Base-by-base conservation (phyloP, 2,113 vertebrate genomes). In the Orthonyx spaldingii region DNA sequence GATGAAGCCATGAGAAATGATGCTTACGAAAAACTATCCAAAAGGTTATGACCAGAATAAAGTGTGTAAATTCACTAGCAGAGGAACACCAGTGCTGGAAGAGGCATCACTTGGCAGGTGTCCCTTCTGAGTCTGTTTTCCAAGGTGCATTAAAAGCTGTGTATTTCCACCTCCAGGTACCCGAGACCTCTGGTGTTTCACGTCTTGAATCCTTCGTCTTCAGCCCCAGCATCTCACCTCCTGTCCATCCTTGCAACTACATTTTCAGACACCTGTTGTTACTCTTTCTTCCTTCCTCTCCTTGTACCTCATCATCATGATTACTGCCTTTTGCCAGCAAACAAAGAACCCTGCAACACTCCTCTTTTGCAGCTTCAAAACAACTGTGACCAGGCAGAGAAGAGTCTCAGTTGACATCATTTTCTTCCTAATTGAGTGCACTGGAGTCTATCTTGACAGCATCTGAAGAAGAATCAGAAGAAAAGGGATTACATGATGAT, bases 401-500 rank as follows among this genome's bases (percentile, higher is more conserved):
- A 85, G 46, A 50, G 74, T 57, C 82, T 80, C 63, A 66, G 55
- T 8, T 79, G 79, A 84, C 71, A 77, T 30, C 0, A 76, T 52
- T 50, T 70, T 88, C 93, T 70, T 95, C 71, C 52, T 95, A 69
- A 86, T 3, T 37, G 39, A 90, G 79, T 63, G 56, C 75, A 92
- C 41, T 32, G 61, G 65, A 93, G 61, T 87, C 66, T 94, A 63
- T 75, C 87, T 79, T 72, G 89, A 94, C 69, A 94, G 84, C 78
- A 94, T 79, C 95, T 96, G 76, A 94, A 84, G 77, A 37, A 93
- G 57, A 95, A 96, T 18, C 3, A 15, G 66, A 94, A 94, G 56
- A 95, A 81, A 94, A 89, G 20, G 28, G 59, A 90, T 93, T 84
- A 88, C 46, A 41, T 96, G 83, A 90, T 13, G 30, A 86, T 59